These are phyloP conservation scores for Notocelia uddmanniana DNA, from an alignment of 2,888 invertebrate species.

Conservation along the genomic window DNA sequence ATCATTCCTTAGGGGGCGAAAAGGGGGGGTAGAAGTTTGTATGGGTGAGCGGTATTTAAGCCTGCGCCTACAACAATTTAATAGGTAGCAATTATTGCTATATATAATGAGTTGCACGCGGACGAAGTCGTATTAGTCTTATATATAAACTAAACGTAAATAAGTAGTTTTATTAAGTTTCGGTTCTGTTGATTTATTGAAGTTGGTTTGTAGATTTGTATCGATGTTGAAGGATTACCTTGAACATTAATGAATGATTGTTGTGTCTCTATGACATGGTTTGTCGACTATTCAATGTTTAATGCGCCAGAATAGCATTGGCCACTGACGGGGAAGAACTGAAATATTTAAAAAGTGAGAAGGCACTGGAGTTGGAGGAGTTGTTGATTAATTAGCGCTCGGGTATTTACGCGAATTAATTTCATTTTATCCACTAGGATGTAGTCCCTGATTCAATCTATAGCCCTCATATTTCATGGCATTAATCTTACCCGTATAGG, in stretches of 20 bases:
- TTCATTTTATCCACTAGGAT: too few species aligned
- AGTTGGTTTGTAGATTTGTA: not conserved
- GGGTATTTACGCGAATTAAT: slow-evolving; percentile 29
- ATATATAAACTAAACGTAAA: too few species aligned
- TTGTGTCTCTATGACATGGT: not conserved
- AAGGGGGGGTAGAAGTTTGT: too few species aligned
- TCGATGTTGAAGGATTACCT: not conserved
- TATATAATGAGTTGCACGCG: too few species aligned
- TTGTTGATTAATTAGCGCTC: slow-evolving; percentile 26
- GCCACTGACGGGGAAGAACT: not conserved
- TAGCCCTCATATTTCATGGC: too few species aligned
- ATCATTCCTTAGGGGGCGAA: too few species aligned
- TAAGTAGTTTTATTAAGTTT: slow-evolving; percentile 2
- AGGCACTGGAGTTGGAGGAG: not conserved
- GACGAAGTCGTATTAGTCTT: too few species aligned
- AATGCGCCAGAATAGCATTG: not conserved
- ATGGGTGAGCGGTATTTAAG: too few species aligned
- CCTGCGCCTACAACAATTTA: too few species aligned
- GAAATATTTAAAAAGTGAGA: not conserved
- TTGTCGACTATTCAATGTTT: not conserved
- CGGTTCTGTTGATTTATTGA: not conserved
- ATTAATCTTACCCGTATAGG: too few species aligned
- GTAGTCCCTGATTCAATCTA: too few species aligned
- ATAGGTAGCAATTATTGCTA: too few species aligned
- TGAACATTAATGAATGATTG: not conserved